Conservation (phyloP, 2,888 invertebrate genomes). For the Eumacrocentrus americanus region DNA sequence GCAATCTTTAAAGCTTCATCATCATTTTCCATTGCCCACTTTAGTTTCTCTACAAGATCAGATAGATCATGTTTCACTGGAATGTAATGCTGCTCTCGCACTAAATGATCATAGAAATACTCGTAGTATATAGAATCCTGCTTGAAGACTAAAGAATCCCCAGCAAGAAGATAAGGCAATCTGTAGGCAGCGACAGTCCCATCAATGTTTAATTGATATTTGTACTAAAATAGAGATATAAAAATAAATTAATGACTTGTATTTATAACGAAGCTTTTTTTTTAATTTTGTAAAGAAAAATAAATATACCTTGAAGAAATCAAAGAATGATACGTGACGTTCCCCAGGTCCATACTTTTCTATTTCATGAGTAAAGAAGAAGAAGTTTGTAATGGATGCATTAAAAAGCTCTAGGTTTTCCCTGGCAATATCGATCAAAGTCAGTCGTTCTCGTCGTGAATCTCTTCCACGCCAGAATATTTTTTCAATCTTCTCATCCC, state of each 20-base stretch:
- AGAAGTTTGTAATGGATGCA: conserved; percentile 93
- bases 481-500: conserved; percentile 76
- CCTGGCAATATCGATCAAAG: conserved; percentile 80
- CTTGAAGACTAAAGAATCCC: conserved; percentile 87
- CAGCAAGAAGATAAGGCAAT: conserved; percentile 87
- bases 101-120: conserved; percentile 83
- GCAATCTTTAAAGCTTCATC: conserved; percentile 71
- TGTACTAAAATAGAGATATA: conserved; percentile 89
- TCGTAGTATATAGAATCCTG: conserved; percentile 95
- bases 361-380: conserved; percentile 89
- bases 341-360: conserved; percentile 85
- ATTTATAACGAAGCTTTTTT: too few relatives aligned
- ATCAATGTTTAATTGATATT: conserved; percentile 93
- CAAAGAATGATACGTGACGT: conserved; percentile 85
- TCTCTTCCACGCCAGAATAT: conserved; percentile 94
- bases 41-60: conserved; percentile 78
- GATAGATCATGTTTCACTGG: conserved; percentile 81
- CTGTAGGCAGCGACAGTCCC: conserved; percentile 97
- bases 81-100: conserved; percentile 81
- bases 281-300: too few relatives aligned
- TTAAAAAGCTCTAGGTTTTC: conserved; percentile 81
- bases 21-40: conserved; percentile 80
- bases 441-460: conserved; percentile 82
- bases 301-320: conserved; percentile 95
- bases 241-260: conserved; percentile 6